These are phyloP conservation scores for Drosophila ohnishii DNA, from an alignment of 1,140 invertebrate species.

Conservation along the genomic window DNA sequence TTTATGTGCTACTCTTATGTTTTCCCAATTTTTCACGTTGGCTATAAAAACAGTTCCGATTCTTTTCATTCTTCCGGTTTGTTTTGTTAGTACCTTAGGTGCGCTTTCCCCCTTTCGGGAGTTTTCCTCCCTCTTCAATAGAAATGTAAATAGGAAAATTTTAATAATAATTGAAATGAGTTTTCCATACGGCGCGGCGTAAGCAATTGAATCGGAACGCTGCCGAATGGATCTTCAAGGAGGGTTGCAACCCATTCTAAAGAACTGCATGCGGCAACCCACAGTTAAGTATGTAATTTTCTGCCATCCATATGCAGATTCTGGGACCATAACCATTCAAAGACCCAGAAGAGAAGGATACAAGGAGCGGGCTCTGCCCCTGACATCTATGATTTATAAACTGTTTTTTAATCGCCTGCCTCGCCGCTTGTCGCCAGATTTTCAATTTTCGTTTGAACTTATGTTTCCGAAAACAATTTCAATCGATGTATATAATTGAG, in stretches of 20 bases:
- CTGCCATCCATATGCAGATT: slow-evolving; percentile 59
- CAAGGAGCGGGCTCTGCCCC: slow-evolving; percentile 6
- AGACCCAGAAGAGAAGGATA: neutral
- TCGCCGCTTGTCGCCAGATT: slow-evolving; percentile 25
- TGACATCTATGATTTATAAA: slow-evolving; percentile 73
- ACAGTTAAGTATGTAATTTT: slow-evolving; percentile 62
- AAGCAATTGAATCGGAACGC: slow-evolving; percentile 19
- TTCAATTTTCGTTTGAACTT: slow-evolving; percentile 34
- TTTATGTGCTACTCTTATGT: slow-evolving; percentile 60
- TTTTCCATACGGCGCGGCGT: slow-evolving; percentile 40
- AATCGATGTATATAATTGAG: slow-evolving; percentile 65
- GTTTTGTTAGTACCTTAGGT: slow-evolving; percentile 44
- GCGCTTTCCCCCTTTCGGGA: slow-evolving; percentile 29
- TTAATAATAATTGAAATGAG: slow-evolving; percentile 79
- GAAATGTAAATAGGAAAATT: slow-evolving; percentile 79
- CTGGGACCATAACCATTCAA: slow-evolving; percentile 2
- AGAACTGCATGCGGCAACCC: slow-evolving; percentile 69
- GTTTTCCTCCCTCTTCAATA: slow-evolving; percentile 53
- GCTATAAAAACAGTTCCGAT: slow-evolving; percentile 45
- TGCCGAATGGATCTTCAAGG: slow-evolving; percentile 8
- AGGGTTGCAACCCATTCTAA: slow-evolving; percentile 35
- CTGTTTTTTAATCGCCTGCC: slow-evolving; percentile 62
- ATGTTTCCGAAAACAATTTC: slow-evolving; percentile 44
- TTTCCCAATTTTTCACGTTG: slow-evolving; percentile 72
- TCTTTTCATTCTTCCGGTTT: slow-evolving; percentile 38